Evolutionary conservation across 2,797 vertebrate species (phyloP).

Genomic region (Lerista edwardsae): DNA sequence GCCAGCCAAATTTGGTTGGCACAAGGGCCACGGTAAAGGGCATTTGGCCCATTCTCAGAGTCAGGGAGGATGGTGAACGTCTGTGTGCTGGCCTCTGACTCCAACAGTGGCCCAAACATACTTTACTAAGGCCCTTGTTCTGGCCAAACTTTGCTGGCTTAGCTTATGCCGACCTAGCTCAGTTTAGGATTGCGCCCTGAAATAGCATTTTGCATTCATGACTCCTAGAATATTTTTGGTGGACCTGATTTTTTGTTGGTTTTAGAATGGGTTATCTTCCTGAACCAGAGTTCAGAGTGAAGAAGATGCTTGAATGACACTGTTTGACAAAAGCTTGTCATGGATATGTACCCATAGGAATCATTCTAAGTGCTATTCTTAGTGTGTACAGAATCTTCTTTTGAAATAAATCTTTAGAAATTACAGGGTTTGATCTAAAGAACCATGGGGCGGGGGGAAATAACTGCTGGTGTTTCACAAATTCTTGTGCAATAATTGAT

Average conservation of each 20-base stretch:
- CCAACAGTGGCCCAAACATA: too few species aligned
- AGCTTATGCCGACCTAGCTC: too few species aligned
- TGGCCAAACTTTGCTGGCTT: too few species aligned
- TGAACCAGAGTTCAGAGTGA: background rate
- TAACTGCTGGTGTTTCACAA: background rate
- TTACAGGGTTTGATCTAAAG: background rate
- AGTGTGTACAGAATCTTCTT: background rate
- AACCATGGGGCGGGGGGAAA: background rate
- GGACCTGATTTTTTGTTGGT: too few species aligned
- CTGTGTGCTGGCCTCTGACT: too few species aligned
- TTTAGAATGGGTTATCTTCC: background rate
- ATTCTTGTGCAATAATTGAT: background rate
- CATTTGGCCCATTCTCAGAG: too few species aligned
- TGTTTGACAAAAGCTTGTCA: background rate
- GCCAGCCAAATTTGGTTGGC: too few species aligned
- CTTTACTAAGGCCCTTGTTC: too few species aligned
- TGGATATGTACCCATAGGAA: background rate
- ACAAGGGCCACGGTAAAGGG: too few species aligned
- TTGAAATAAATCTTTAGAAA: background rate
- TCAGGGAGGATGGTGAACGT: too few species aligned
- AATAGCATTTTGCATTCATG: background rate
- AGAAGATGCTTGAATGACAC: background rate
- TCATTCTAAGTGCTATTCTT: background rate
- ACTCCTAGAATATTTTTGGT: background rate
- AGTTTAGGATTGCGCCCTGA: too few species aligned